phyloP scores from a whole-genome alignment of 2,113 vertebrate genomes.

The Larimichthys polyactis region DNA sequence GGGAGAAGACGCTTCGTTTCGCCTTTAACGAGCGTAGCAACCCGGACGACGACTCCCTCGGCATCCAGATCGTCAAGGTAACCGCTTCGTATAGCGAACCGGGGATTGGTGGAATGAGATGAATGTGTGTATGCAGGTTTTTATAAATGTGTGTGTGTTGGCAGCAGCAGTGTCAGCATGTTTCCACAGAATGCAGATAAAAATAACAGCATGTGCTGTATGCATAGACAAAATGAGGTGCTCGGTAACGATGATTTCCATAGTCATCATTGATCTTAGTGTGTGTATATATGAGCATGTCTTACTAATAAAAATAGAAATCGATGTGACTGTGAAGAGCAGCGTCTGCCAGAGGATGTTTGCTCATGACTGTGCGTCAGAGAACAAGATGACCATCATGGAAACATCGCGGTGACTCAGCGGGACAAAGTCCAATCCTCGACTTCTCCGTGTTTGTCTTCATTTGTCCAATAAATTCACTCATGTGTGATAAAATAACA shows the following conservation, averaged over 20 bases:
- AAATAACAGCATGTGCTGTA: not conserved
- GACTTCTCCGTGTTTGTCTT: not conserved
- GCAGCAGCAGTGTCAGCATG: not conserved
- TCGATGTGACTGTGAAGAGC: not conserved
- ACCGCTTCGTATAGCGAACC: not conserved
- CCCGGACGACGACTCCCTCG: conserved; percentile 97
- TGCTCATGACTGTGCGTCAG: conserved; percentile 61
- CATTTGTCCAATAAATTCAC: not conserved
- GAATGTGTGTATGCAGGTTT: not conserved
- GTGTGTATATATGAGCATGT: not conserved
- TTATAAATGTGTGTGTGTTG: not conserved
- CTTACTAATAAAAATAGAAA: not conserved
- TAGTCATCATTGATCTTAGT: not conserved
- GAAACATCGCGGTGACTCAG: conserved; percentile 51
- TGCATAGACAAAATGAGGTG: not conserved
- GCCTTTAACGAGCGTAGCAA: conserved; percentile 99
- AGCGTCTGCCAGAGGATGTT: conserved; percentile 63
- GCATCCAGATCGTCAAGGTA: conserved; percentile 99
- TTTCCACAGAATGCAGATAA: not conserved
- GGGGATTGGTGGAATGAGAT: not conserved
- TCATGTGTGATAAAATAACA: not conserved
- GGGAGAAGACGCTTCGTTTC: conserved; percentile 98
- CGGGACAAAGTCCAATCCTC: conserved; percentile 46
- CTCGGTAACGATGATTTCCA: not conserved
- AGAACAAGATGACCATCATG: conserved; percentile 41